Evolutionary conservation across 1,140 invertebrate genomes (phyloP).

Genomic region (Megathymus violae): DNA sequence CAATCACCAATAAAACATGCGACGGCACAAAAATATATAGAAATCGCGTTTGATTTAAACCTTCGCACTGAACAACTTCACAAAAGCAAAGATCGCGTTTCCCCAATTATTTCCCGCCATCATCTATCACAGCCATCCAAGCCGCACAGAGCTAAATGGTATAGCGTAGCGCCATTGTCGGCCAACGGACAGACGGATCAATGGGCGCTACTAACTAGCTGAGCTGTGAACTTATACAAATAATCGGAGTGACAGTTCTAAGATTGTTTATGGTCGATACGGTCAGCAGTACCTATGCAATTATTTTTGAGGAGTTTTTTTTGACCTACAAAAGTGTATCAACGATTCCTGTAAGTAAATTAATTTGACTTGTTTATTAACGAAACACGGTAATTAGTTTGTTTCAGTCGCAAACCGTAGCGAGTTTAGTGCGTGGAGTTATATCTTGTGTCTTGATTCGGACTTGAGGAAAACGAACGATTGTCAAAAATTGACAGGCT

Average conservation of each 20-base stretch:
- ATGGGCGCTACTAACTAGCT: constrained; percentile 60
- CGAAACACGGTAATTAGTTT: no score
- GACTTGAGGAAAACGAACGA: no score
- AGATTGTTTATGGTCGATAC: constrained; percentile 38
- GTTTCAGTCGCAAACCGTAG: no score
- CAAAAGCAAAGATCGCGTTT: constrained; percentile 6
- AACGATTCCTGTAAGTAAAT: no score
- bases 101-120: constrained; percentile 56
- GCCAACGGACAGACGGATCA: constrained; percentile 61
- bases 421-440: no score
- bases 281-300: no score
- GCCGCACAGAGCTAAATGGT: constrained; percentile 43
- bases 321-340: no score
- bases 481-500: no score
- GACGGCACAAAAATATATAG: constrained; percentile 12
- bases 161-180: constrained; percentile 51
- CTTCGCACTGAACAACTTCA: neutral
- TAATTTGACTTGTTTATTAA: no score
- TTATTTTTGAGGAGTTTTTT: no score
- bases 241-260: constrained; percentile 44
- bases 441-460: no score
- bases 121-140: constrained; percentile 53
- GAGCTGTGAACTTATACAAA: constrained; percentile 71
- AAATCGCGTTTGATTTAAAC: neutral
- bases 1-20: no score